Conservation (phyloP, 2,113 vertebrate genomes). For the Glaucidium brasilianum region DNA sequence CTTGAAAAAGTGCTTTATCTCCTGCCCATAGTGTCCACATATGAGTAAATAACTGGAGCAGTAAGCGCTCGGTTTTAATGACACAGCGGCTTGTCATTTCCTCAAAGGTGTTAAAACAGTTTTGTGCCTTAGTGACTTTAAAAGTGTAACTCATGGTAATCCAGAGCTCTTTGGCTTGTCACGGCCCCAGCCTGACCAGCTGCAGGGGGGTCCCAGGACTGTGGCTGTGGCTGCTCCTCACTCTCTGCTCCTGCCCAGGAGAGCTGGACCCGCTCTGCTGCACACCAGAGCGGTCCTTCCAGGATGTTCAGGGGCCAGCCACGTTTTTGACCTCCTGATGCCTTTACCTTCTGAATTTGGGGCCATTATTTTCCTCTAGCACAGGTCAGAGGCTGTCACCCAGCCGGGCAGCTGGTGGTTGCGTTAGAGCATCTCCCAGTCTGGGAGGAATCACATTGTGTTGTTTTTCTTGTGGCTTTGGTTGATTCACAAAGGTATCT, state of each 20-base stretch:
- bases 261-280: not conserved
- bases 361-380: not conserved
- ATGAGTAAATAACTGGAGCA: not conserved
- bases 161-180: not conserved
- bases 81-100: not conserved
- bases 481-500: not conserved
- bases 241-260: not conserved
- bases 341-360: not conserved
- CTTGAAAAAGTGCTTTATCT: not conserved
- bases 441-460: not conserved
- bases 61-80: not conserved
- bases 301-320: not conserved
- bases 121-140: not conserved
- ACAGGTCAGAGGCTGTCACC: not conserved
- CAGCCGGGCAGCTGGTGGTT: not conserved
- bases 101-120: not conserved
- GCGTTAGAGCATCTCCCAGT: not conserved
- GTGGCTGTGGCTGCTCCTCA: rapidly evolving
- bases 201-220: not conserved
- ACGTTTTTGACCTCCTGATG: not conserved
- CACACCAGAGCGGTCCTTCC: not conserved
- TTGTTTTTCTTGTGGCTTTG: not conserved
- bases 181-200: not conserved
- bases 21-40: not conserved
- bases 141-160: not conserved